phyloP scores from a whole-genome alignment of 2,888 invertebrate species.

The Euclidia mi region DNA sequence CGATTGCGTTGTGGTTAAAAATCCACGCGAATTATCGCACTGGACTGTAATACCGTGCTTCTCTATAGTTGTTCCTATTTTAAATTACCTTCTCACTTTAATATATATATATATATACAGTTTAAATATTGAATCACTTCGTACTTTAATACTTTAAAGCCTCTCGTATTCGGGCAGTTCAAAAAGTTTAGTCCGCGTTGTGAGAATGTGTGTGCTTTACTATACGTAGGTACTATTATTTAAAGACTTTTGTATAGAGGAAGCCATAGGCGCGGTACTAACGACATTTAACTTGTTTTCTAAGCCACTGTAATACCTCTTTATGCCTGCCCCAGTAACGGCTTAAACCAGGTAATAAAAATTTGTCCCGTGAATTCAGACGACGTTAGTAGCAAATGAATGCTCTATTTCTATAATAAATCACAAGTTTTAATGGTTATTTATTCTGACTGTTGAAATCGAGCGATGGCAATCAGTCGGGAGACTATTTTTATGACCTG shows the following conservation, averaged over 20 bases:
- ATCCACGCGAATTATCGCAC: conserved; percentile 1
- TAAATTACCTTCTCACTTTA: background rate
- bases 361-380: conserved; percentile 46
- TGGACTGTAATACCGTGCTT: too few species aligned
- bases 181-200: too few species aligned
- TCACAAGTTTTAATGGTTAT: conserved; percentile 82
- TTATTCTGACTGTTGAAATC: conserved; percentile 77
- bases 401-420: conserved; percentile 70
- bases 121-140: conserved; percentile 2
- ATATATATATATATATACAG: background rate
- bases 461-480: conserved; percentile 83
- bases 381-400: conserved; percentile 58
- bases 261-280: conserved; percentile 3
- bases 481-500: conserved; percentile 86
- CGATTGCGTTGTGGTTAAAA: conserved; percentile 25
- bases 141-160: background rate
- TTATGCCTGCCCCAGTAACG: conserved; percentile 33
- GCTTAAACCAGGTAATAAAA: conserved; percentile 47
- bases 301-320: conserved; percentile 37
- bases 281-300: conserved; percentile 22
- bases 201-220: too few species aligned
- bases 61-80: background rate
- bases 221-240: too few species aligned
- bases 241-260: background rate
- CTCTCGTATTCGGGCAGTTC: background rate